A percentile compares a stretch with the other conserved stretches of the same genome.
Evolutionary conservation across 1,140 invertebrate genomes (phyloP).

Genomic region (Leptinotarsa lineolata): DNA sequence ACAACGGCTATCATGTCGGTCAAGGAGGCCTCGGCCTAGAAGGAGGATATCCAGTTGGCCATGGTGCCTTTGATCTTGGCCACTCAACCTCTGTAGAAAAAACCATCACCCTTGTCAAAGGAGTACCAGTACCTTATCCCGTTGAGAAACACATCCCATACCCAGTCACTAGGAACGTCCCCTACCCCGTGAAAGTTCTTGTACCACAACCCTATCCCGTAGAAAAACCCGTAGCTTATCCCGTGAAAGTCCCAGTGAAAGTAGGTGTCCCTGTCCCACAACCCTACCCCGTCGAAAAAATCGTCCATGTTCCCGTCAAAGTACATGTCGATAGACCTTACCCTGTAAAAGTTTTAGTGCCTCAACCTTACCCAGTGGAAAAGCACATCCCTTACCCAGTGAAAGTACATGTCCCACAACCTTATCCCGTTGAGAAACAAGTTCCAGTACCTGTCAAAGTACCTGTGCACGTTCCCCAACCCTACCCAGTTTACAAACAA

Average conservation of each 20-base stretch:
- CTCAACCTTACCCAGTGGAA: slow-evolving; percentile 64
- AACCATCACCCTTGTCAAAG: slow-evolving; percentile 56
- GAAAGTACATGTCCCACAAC: slow-evolving; percentile 39
- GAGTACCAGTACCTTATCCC: slow-evolving; percentile 58
- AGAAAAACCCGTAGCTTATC: slow-evolving; percentile 62
- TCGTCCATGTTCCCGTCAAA: slow-evolving; percentile 67
- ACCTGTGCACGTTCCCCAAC: slow-evolving; percentile 39
- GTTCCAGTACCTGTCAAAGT: slow-evolving; percentile 36
- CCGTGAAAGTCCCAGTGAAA: slow-evolving; percentile 62
- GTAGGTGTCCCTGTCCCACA: slow-evolving; percentile 65
- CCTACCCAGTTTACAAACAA: slow-evolving; percentile 41
- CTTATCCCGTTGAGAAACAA: slow-evolving; percentile 40
- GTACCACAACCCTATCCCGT: slow-evolving; percentile 66
- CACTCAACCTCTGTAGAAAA: slow-evolving; percentile 64
- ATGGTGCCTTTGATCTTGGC: slow-evolving; percentile 40
- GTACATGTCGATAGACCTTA: slow-evolving; percentile 37
- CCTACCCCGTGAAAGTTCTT: slow-evolving; percentile 58
- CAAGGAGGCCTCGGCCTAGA: slow-evolving; percentile 53
- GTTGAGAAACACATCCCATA: slow-evolving; percentile 70
- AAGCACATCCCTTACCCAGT: slow-evolving; percentile 38
- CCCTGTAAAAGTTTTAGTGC: slow-evolving; percentile 61
- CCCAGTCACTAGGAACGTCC: slow-evolving; percentile 60
- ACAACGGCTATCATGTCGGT: slow-evolving; percentile 61
- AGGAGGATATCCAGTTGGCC: slow-evolving; percentile 42
- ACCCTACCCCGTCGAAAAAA: slow-evolving; percentile 65